These are phyloP conservation scores for Scortum barcoo DNA, from an alignment of 2,113 vertebrate species.

Conservation along the genomic window DNA sequence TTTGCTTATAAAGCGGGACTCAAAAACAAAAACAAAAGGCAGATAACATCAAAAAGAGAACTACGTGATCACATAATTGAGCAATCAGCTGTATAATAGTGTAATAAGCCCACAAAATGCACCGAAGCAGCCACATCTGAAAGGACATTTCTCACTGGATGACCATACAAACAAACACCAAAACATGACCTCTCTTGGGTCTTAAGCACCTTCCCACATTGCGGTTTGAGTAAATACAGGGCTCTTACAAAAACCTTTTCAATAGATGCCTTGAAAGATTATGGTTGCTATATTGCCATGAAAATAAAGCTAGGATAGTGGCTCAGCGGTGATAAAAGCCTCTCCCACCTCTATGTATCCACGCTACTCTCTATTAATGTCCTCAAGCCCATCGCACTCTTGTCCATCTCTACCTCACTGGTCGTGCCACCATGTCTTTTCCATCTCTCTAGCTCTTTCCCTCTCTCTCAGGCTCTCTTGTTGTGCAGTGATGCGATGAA, in stretches of 20 bases:
- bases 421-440: slow-evolving; percentile 47
- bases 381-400: slow-evolving; percentile 36
- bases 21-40: slow-evolving; percentile 22
- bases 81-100: neutral
- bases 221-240: no score
- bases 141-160: neutral
- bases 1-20: slow-evolving; percentile 4
- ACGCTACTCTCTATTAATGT: slow-evolving; percentile 54
- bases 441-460: slow-evolving; percentile 62
- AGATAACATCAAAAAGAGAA: slow-evolving; percentile 20
- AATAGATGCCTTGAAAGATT: slow-evolving; percentile 10
- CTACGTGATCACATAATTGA: neutral
- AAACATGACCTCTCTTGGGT: neutral
- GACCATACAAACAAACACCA: neutral
- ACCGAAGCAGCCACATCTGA: neutral
- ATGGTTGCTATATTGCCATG: slow-evolving; percentile 6
- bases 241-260: neutral
- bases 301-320: neutral
- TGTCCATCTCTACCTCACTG: slow-evolving; percentile 62
- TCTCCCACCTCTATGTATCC: slow-evolving; percentile 13
- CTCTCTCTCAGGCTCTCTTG: slow-evolving; percentile 61
- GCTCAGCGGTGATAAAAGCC: slow-evolving; percentile 31
- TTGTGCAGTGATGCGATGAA: slow-evolving; percentile 76
- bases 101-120: neutral
- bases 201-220: neutral